Evolutionary conservation across 2,113 vertebrate species (phyloP), one percentile per base, ranked within the genome.

Genomic region (Cebus imitator): DNA sequence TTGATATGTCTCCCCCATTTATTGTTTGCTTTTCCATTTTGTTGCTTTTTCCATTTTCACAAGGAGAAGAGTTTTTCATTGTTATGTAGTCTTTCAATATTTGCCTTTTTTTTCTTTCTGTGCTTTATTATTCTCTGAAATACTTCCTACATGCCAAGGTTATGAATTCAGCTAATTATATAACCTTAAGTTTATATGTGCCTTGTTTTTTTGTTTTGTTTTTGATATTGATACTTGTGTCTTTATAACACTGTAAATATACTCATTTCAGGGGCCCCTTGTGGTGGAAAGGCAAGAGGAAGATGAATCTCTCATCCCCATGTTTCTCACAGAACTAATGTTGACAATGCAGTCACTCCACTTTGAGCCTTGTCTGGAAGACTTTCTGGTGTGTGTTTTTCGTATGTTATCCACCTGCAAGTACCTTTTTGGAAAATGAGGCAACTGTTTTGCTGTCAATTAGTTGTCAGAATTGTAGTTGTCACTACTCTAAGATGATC

Each of bases 271-370:
- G 98, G 91, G n/a, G 10, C 6, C 25, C 4, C 17, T 96, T 6
- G 20, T 52, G n/a, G 0, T 85, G 2, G 90, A 98, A 73, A 98
- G 98, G 58, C 96, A 97, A 82, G 97, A 95, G 18, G 96, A 98
- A 66, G 98, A 98, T 45, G 95, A 98, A 1, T 86, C 91, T 12
- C 83, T 97, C 21, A 66, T 96, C 17, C 99, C 99, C 35, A 98
- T 99, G 98, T 99, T 99, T 96, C 96, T 98, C 84, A 98, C 98
- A 40, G 99, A 99, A 88, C 96, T 99, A 87, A 97, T 99, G 64
- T 95, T 99, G 97, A 99, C 99, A 0, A 98, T 97, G n/a, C 91
- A 98, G 21, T 93, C 97, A 1, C 97, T 99, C 25, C 98, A 97
- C 78, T 99, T 99, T 92, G 97, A 98, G 45, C 99, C 99, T 35